Evolutionary conservation across 2,113 vertebrate species (phyloP).

Genomic region (Melierax canorus): DNA sequence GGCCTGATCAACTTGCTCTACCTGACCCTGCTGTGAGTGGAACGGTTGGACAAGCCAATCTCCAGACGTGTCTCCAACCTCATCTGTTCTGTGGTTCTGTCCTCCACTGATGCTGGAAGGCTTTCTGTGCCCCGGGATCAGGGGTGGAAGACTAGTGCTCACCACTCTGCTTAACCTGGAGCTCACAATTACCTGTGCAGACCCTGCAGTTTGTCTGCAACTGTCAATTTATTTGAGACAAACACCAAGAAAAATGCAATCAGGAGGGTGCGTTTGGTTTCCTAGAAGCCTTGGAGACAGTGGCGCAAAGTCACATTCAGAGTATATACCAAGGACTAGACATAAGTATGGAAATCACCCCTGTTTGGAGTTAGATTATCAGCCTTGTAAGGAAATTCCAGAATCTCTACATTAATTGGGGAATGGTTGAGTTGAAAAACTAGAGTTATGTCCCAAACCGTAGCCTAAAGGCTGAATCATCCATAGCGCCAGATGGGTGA

Average conservation of each 20-base stretch:
- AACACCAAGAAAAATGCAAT: not conserved
- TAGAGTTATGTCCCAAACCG: not conserved
- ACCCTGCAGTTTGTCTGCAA: not conserved
- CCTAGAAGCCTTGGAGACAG: not conserved
- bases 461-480: not conserved
- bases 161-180: not conserved
- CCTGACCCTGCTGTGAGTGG: not conserved
- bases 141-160: not conserved
- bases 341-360: not conserved
- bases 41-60: not conserved
- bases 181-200: not conserved
- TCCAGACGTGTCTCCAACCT: not conserved
- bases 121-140: not conserved
- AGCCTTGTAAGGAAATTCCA: not conserved
- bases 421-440: not conserved
- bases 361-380: not conserved
- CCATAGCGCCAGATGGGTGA: not conserved
- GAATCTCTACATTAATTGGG: not conserved
- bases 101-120: not conserved
- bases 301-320: not conserved
- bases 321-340: not conserved
- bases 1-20: not conserved
- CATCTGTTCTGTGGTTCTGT: not conserved
- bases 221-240: not conserved
- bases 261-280: not conserved